These are phyloP conservation scores for Drosophila imparisetae DNA, from an alignment of 2,888 invertebrate genomes.

Conservation along the genomic window DNA sequence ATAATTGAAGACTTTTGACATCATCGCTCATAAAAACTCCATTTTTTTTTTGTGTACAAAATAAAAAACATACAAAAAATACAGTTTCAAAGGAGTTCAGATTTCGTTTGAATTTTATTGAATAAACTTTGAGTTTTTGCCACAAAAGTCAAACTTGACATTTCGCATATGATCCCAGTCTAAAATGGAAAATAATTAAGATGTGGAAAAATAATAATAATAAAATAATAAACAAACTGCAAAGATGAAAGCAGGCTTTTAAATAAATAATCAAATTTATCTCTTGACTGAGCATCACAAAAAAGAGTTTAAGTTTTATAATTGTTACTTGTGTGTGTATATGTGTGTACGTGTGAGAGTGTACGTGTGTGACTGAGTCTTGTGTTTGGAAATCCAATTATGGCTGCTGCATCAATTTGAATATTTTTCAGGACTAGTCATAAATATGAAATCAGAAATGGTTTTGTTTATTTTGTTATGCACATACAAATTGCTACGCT, in stretches of 20 bases:
- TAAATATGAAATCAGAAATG: constrained; percentile 65
- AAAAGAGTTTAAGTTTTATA: constrained; percentile 47
- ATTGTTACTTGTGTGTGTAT: constrained; percentile 16
- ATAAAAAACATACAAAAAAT: neutral
- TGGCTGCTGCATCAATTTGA: constrained; percentile 50
- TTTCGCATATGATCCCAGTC: neutral
- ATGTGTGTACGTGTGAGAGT: neutral
- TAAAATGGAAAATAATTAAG: neutral
- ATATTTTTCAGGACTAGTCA: constrained; percentile 58
- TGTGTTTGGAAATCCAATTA: constrained; percentile 42
- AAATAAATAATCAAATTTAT: constrained; percentile 64
- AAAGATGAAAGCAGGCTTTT: constrained; percentile 17
- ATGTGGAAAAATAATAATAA: neutral
- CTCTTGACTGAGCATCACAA: neutral
- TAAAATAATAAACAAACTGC: constrained; percentile 23
- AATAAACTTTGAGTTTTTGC: neutral
- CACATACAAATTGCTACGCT: constrained; percentile 38
- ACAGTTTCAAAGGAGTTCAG: neutral
- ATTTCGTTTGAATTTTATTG: neutral
- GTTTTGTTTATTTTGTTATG: constrained; percentile 45
- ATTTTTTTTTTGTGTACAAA: neutral
- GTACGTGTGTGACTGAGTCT: constrained; percentile 23
- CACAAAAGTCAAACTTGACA: neutral
- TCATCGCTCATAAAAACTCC: neutral
- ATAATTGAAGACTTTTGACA: neutral